Evolutionary conservation across 2,113 vertebrate genomes (phyloP), one percentile per base, ranked within the genome.

Genomic region (Sinosuthora webbiana): DNA sequence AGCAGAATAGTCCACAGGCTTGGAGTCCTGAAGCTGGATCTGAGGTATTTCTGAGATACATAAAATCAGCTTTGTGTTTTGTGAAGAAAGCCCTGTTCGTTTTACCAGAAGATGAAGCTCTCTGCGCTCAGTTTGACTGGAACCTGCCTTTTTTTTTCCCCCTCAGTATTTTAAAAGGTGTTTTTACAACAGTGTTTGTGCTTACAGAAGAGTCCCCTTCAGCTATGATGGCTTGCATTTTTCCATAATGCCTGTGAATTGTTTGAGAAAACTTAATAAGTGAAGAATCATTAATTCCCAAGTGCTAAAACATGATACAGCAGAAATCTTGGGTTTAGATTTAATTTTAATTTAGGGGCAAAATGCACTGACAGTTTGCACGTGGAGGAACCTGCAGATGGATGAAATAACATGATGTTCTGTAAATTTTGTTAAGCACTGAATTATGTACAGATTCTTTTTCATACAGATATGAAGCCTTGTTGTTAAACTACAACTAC

Each of bases 61-160:
- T 33, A 16, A 80, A 77, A 68, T 44, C 35, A 52, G 13, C 49
- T 42, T 67, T 49, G 21, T 47, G 39, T 47, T 81, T 45, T 44
- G 31, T 42, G 16, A 60, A 27, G 24, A 83, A 68, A 8, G 27
- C 62, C 68, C 23, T 52, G 13, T 62, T 78, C 44, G 15, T 65
- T 94, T 47, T 30, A 24, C 91, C 91, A 76, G 87, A 47, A 95
- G 94, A 49, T 95, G 94, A 81, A 95, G 74, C 83, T 75, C 78
- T 88, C 77, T 56, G 52, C 76, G 8, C 19, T 49, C 88, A 28
- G 18, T 55, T 76, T 49, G 42, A 44, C 27, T 28, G 21, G 42
- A 37, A n/a, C 56, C 2, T 81, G 21, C 15, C 20, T 37, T 62
- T 62, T 57, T 70, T 42, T 42, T 11, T 6, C 16, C 13, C 13